phyloP scores from a whole-genome alignment of 2,888 invertebrate species.

The Tenthredo livida region DNA sequence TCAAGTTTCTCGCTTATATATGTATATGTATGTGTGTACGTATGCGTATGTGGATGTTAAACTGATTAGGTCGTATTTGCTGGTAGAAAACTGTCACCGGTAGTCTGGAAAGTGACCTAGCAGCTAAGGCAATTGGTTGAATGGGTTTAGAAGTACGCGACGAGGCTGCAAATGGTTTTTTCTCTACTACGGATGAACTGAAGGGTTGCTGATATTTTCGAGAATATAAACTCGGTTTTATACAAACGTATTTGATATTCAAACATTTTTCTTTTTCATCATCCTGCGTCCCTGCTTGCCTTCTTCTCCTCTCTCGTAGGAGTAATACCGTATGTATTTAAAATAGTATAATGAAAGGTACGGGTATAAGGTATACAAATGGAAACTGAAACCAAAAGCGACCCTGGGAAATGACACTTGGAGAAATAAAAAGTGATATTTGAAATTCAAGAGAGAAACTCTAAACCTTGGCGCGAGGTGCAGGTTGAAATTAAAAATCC shows the following conservation, averaged over 20 bases:
- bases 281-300: not conserved
- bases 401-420: slow-evolving; percentile 35
- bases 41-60: slow-evolving; percentile 2
- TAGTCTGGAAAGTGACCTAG: not conserved
- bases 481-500: slow-evolving; percentile 36
- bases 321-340: not conserved
- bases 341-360: slow-evolving; percentile 19
- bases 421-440: slow-evolving; percentile 41
- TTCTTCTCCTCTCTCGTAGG: not conserved
- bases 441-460: slow-evolving; percentile 42
- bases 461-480: not conserved
- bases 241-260: not conserved
- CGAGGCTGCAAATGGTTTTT: slow-evolving; percentile 4
- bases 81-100: slow-evolving; percentile 25
- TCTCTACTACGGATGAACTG: not conserved
- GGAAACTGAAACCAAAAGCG: slow-evolving; percentile 1
- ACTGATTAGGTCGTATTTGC: slow-evolving; percentile 39
- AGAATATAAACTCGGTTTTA: not conserved
- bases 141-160: slow-evolving; percentile 33
- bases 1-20: not conserved
- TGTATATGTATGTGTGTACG: too few species aligned
- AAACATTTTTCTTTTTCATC: not conserved
- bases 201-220: not conserved
- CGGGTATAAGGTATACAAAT: not conserved
- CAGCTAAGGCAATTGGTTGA: slow-evolving; percentile 20